These are phyloP conservation scores for Corvus moneduloides DNA, from an alignment of 2,113 vertebrate genomes.

Conservation along the genomic window DNA sequence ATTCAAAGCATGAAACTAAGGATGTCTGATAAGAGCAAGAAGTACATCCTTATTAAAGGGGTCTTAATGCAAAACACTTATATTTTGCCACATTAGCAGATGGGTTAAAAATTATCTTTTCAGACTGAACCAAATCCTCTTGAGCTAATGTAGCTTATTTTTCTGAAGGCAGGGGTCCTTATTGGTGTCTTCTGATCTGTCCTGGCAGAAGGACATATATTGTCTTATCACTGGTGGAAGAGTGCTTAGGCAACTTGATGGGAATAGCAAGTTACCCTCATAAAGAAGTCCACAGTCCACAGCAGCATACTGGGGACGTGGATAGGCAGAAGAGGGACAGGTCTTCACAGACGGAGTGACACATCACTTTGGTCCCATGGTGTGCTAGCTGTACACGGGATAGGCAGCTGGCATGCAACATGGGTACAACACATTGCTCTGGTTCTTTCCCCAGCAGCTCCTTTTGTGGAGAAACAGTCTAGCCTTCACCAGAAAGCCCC, in stretches of 20 bases:
- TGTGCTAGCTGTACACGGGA: neutral
- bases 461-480: neutral
- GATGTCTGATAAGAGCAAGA: neutral
- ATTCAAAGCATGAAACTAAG: slow-evolving; percentile 6
- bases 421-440: neutral
- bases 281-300: neutral
- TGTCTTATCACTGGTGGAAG: neutral
- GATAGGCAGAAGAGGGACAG: neutral
- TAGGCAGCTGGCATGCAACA: neutral
- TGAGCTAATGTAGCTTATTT: neutral
- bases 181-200: neutral
- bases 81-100: neutral
- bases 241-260: neutral
- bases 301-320: accelerated
- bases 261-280: neutral
- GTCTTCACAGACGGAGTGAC: neutral
- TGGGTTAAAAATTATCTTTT: neutral
- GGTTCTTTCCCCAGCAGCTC: neutral
- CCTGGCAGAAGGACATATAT: neutral
- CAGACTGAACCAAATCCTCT: neutral
- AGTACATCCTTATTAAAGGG: neutral
- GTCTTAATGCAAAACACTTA: neutral
- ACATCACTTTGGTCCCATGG: neutral
- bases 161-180: neutral
- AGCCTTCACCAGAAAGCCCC: neutral